Evolutionary conservation across 2,113 vertebrate species (phyloP).

Genomic region (Cottus gobio): DNA sequence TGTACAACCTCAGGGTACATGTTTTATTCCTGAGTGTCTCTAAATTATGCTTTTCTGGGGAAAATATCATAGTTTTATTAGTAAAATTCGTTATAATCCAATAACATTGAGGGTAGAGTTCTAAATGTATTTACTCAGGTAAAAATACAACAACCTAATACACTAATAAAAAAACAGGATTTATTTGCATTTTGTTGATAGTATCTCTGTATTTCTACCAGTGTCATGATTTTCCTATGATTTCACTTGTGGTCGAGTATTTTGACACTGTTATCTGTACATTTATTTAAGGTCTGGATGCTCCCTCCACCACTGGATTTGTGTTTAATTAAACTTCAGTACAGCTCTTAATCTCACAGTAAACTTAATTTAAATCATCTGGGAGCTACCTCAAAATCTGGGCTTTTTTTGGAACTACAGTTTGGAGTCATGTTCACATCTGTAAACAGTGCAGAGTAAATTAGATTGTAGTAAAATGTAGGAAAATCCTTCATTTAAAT

Average conservation of each 20-base stretch:
- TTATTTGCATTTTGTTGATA: background rate
- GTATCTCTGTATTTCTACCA: too few species aligned
- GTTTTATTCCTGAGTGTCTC: too few species aligned
- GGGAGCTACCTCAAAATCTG: background rate
- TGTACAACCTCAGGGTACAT: too few species aligned
- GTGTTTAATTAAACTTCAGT: background rate
- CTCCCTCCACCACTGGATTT: background rate
- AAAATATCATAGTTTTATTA: background rate
- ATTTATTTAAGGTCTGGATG: background rate
- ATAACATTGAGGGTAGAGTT: background rate
- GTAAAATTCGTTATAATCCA: background rate
- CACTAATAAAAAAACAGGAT: background rate
- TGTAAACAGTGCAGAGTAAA: constrained; percentile 7
- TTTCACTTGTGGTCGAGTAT: background rate
- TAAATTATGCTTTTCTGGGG: background rate
- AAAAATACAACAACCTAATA: background rate
- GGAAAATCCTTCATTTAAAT: constrained; percentile 8
- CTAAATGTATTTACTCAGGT: background rate
- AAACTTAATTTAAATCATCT: background rate
- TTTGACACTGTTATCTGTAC: too few species aligned
- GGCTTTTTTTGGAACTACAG: background rate
- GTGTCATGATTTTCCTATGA: background rate
- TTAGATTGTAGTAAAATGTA: background rate
- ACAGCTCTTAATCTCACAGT: background rate
- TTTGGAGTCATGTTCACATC: background rate